These are phyloP conservation scores for Saguinus midas DNA, from an alignment of 2,113 vertebrate species.

Conservation along the genomic window DNA sequence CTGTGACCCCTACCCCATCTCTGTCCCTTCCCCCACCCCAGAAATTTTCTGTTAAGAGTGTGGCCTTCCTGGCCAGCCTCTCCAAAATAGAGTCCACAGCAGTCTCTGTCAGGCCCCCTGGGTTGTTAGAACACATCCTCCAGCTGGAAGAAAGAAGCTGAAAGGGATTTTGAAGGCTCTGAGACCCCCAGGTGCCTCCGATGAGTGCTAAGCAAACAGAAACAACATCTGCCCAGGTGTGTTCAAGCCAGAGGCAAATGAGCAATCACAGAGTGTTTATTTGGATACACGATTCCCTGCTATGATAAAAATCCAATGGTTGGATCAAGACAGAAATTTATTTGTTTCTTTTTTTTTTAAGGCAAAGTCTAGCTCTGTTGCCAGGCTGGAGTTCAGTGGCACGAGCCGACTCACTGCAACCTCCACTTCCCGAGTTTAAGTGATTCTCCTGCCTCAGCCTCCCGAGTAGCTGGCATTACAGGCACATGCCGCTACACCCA, in stretches of 20 bases:
- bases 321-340: background rate
- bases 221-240: background rate
- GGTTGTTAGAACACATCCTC: background rate
- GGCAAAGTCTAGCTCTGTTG: no score
- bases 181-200: background rate
- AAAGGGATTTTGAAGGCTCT: background rate
- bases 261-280: background rate
- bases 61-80: background rate
- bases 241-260: background rate
- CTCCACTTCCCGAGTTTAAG: no score
- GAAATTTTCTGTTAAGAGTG: background rate
- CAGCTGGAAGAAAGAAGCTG: background rate
- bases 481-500: no score
- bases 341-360: no score
- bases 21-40: accelerated
- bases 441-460: no score
- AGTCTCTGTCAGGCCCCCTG: background rate
- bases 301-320: background rate
- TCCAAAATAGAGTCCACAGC: background rate
- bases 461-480: no score
- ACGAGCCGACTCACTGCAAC: no score
- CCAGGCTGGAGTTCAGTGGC: no score
- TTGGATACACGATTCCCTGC: background rate
- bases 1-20: background rate
- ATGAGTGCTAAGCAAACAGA: background rate